phyloP scores from a whole-genome alignment of 23 tunicate genomes.

The Diplosoma virens region DNA sequence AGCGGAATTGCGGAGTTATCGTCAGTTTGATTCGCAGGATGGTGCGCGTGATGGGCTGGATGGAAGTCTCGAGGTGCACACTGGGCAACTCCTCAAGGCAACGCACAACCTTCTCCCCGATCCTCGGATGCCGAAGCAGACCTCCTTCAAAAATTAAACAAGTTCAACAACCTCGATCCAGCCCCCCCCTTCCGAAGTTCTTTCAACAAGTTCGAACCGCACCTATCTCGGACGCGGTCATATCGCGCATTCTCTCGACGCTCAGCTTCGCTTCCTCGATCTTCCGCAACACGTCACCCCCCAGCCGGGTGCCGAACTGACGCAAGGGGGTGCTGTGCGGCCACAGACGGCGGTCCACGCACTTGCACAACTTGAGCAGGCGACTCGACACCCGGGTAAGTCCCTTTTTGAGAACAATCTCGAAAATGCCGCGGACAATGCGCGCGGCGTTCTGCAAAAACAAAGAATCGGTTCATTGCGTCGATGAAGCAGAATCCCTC shows the following conservation, averaged over 20 bases:
- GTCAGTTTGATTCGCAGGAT: conserved; percentile 74
- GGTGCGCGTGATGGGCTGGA: conserved; percentile 98
- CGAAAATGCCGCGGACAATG: conserved; percentile 94
- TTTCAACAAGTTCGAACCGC: neutral
- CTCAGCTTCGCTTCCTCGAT: conserved; percentile 64
- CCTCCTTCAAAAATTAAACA: conserved; percentile 38
- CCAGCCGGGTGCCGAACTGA: conserved; percentile 72
- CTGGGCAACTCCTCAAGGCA: conserved; percentile 76
- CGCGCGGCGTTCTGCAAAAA: conserved; percentile 81
- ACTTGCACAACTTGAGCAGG: conserved; percentile 77
- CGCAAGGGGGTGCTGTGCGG: conserved; percentile 68
- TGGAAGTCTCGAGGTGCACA: conserved; percentile 62
- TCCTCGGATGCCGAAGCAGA: conserved; percentile 68
- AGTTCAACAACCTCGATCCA: too few species aligned
- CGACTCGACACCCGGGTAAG: conserved; percentile 69
- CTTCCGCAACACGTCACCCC: conserved; percentile 67
- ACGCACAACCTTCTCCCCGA: conserved; percentile 63
- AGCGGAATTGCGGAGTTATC: conserved; percentile 71
- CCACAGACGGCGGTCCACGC: conserved; percentile 93
- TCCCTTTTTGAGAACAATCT: conserved; percentile 81
- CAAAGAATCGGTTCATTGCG: too few species aligned
- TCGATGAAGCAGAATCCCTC: too few species aligned
- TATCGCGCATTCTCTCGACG: conserved; percentile 70
- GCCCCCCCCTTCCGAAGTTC: too few species aligned
- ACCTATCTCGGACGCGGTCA: conserved; percentile 82